Evolutionary conservation across 2,888 invertebrate genomes (phyloP), one percentile per base, ranked within the genome.

Genomic region (Tetrapedia diversipes): DNA sequence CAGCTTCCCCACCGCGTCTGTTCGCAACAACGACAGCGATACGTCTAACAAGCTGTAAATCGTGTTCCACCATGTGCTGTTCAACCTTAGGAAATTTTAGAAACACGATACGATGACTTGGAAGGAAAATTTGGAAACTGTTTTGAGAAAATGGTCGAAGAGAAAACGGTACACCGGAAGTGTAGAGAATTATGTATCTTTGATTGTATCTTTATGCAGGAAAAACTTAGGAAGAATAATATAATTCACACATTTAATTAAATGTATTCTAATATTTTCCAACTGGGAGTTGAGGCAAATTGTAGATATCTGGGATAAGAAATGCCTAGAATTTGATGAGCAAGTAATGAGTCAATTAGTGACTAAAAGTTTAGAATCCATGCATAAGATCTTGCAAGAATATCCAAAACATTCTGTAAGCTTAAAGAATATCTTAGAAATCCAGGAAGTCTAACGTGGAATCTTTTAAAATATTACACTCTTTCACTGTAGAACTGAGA

Each of bases 21-120:
- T 32, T 37, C 37, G 14, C 39, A n/a, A 22, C 41, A 37, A 43
- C 11, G 27, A 37, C 37, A 47, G 37, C 37, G 45, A 64, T 56
- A 29, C 54, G 7, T 43, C 39, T 37, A 11, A 69, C 27, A 16
- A 34, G 61, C 32, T 19, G 16, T 37, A 11, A 60, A 39, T 45
- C 43, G 11, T 22, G 22, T 22, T 29, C 45, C 22, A 22, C 11
- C 24, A n/a, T 47, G 32, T 32, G n/a, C 16, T n/a, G 34, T 37
- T 24, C n/a, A 14, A 39, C 6, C 10, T 32, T 10, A 2, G 45
- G 16, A 32, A 60, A 22, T 45, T 22, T 32, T 16, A 32, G 14
- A 8, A 32, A 22, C 7, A 0, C 7, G 19, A 14, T 45, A 8
- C 19, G 7, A 14, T 8, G 22, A 60, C n/a, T 43, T 43, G 14